Evolutionary conservation across 2,797 vertebrate species (phyloP).

Genomic region (Macropodus opercularis): DNA sequence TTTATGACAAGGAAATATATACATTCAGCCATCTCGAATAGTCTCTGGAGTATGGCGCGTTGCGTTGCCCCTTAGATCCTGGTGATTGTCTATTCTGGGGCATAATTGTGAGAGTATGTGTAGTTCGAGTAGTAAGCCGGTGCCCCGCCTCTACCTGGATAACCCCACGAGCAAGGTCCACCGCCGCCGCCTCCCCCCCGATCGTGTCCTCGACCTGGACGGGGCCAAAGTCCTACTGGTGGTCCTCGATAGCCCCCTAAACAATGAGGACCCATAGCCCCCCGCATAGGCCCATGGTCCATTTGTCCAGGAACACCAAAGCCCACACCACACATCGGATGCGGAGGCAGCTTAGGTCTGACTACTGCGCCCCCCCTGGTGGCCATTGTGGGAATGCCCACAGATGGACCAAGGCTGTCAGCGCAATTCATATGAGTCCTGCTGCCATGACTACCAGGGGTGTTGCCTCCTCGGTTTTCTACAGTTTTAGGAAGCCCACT

Average conservation of each 20-base stretch:
- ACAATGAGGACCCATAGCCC: constrained; percentile 69
- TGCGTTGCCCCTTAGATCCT: constrained; percentile 37
- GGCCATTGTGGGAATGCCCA: constrained; percentile 57
- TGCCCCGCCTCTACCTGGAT: constrained; percentile 75
- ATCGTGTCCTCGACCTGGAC: constrained; percentile 76
- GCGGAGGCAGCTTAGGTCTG: constrained; percentile 77
- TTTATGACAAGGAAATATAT: constrained; percentile 84
- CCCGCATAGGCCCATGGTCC: constrained; percentile 64
- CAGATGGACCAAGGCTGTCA: constrained; percentile 61
- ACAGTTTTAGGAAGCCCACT: constrained; percentile 48
- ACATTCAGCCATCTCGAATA: constrained; percentile 80
- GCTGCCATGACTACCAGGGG: constrained; percentile 67
- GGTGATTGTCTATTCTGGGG: constrained; percentile 80
- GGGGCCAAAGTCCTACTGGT: constrained; percentile 74
- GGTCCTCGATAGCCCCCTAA: constrained; percentile 74
- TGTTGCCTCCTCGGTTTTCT: constrained; percentile 53
- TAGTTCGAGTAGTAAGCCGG: constrained; percentile 82
- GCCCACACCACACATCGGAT: constrained; percentile 58
- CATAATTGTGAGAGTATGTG: constrained; percentile 77
- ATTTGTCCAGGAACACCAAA: constrained; percentile 72
- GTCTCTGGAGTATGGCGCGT: constrained; percentile 70
- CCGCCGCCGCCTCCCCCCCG: constrained; percentile 65
- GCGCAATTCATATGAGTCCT: constrained; percentile 75
- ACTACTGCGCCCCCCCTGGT: constrained; percentile 67
- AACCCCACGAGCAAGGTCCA: constrained; percentile 78